A percentile compares a stretch with the other conserved stretches of the same genome.
These are phyloP conservation scores for Diuraphis noxia DNA, from an alignment of 1,140 invertebrate genomes.

Conservation along the genomic window DNA sequence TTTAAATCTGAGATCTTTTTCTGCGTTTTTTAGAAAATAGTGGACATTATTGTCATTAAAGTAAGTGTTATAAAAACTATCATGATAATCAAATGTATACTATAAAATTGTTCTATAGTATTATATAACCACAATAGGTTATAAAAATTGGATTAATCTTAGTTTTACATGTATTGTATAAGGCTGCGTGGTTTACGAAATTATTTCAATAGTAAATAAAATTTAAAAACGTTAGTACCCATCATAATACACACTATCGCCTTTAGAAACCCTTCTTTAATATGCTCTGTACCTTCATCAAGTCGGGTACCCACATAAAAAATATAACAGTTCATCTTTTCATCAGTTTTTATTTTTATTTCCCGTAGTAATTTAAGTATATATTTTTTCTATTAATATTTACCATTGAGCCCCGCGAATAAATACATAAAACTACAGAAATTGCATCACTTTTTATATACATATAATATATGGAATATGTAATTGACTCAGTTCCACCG, in stretches of 20 bases:
- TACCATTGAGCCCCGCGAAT: not conserved
- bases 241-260: not conserved
- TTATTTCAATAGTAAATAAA: not conserved
- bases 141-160: not conserved
- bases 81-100: not conserved
- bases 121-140: not conserved
- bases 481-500: not conserved
- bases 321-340: not conserved
- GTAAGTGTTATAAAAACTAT: not conserved
- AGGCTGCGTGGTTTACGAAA: not conserved
- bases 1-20: not conserved
- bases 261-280: not conserved
- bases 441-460: not conserved
- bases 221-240: not conserved
- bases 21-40: not conserved
- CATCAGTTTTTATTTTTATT: not conserved
- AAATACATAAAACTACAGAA: not conserved
- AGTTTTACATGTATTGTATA: not conserved
- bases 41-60: not conserved
- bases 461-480: not conserved
- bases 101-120: not conserved
- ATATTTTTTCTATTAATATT: not conserved
- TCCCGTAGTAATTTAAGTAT: not conserved
- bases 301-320: not conserved
- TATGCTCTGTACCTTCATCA: not conserved